Percentiles rank a stretch among this genome's conserved stretches.
Evolutionary conservation across 2,113 vertebrate species (phyloP).

Genomic region (Hyperoodon ampullatus): DNA sequence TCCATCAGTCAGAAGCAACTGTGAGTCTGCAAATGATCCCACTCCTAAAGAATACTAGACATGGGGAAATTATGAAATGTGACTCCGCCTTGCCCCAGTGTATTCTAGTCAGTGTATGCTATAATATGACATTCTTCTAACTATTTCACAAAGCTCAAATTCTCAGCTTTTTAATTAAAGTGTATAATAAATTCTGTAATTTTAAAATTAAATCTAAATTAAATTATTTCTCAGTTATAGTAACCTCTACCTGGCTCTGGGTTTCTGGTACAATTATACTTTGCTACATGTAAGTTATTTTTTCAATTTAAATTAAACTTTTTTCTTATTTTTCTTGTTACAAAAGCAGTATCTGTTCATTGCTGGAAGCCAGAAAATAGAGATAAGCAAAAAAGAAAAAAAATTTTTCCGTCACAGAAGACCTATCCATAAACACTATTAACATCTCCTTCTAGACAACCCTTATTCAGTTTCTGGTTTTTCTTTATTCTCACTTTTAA

Average conservation of each 20-base stretch:
- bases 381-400: conserved; percentile 8
- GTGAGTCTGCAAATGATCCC: background rate
- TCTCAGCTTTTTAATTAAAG: conserved; percentile 19
- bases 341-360: background rate
- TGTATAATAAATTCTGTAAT: background rate
- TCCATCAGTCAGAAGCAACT: background rate
- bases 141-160: background rate
- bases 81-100: background rate
- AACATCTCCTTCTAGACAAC: background rate
- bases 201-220: conserved; percentile 1
- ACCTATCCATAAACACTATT: background rate
- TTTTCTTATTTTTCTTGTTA: conserved; percentile 38
- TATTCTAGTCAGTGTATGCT: background rate
- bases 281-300: background rate
- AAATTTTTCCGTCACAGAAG: background rate
- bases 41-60: background rate
- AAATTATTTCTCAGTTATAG: conserved; percentile 20
- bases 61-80: background rate
- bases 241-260: background rate
- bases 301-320: background rate
- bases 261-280: conserved; percentile 22
- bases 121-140: background rate
- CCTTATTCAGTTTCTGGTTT: background rate
- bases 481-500: conserved; percentile 7
- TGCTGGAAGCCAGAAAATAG: conserved; percentile 3